These are phyloP conservation scores for Alethe castanea DNA, from an alignment of 2,113 vertebrate genomes.

Conservation along the genomic window DNA sequence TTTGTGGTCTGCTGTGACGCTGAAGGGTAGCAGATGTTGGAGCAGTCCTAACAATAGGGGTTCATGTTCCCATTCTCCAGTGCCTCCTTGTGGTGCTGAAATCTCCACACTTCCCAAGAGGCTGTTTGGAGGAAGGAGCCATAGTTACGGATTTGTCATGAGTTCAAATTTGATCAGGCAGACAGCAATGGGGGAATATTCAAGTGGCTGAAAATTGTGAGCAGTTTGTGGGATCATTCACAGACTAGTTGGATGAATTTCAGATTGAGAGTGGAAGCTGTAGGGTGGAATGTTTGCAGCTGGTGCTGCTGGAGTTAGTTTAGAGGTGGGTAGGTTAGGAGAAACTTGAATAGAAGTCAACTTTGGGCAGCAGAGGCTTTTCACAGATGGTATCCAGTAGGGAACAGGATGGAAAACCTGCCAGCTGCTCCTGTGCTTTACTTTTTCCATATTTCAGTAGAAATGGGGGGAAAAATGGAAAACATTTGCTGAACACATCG, in stretches of 20 bases:
- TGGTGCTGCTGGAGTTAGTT: background rate
- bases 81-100: background rate
- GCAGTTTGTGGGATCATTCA: background rate
- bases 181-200: background rate
- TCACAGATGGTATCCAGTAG: background rate
- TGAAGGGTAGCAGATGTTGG: conserved; percentile 14
- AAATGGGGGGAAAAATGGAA: rapidly evolving
- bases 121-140: background rate
- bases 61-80: background rate
- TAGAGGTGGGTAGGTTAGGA: background rate
- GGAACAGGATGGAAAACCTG: background rate
- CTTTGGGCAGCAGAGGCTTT: background rate
- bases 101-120: background rate
- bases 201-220: background rate
- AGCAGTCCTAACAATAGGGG: background rate
- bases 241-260: background rate
- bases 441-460: background rate
- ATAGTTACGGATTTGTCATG: background rate
- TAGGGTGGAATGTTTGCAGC: background rate
- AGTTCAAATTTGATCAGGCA: background rate
- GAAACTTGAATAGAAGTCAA: background rate
- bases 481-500: background rate
- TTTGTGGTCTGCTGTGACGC: background rate
- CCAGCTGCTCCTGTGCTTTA: background rate
- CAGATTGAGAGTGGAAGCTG: background rate